phyloP scores from a whole-genome alignment of 2,888 invertebrate species.

The Eutolmus rufibarbis region DNA sequence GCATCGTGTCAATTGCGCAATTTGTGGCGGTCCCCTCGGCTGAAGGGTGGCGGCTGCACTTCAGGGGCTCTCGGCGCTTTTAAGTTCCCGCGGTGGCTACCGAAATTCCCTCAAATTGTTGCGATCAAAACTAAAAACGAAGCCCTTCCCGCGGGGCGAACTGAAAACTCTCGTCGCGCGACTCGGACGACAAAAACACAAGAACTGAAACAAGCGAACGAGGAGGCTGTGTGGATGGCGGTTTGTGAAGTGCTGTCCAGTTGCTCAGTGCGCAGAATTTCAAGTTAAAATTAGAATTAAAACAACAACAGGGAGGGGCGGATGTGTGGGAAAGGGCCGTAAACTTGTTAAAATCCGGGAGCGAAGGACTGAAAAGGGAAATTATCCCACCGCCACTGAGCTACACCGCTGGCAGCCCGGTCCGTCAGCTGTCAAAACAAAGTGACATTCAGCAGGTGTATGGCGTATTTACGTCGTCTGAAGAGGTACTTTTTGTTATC shows the following conservation, averaged over 20 bases:
- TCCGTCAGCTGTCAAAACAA: neutral
- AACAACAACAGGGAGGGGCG: neutral
- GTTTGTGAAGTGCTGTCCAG: neutral
- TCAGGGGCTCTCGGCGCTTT: neutral
- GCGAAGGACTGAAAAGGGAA: neutral
- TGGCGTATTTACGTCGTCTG: neutral
- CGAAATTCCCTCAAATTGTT: neutral
- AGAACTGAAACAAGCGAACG: neutral
- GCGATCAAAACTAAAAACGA: neutral
- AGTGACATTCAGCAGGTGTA: neutral
- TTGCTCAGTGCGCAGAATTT: slow-evolving; percentile 4
- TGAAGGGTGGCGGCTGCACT: neutral
- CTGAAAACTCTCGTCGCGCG: neutral
- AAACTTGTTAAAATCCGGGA: neutral
- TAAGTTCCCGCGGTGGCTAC: neutral
- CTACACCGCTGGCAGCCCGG: neutral
- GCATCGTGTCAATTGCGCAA: slow-evolving; percentile 1
- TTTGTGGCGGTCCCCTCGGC: neutral
- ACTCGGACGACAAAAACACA: slow-evolving; percentile 23
- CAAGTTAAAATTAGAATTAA: neutral
- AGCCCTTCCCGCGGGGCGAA: neutral
- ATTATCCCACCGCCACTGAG: neutral
- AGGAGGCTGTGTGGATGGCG: neutral
- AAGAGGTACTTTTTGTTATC: neutral
- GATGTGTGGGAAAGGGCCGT: neutral